Evolutionary conservation across 64 coral and sea anemone species (phyloP).

Genomic region (Montipora cactus): DNA sequence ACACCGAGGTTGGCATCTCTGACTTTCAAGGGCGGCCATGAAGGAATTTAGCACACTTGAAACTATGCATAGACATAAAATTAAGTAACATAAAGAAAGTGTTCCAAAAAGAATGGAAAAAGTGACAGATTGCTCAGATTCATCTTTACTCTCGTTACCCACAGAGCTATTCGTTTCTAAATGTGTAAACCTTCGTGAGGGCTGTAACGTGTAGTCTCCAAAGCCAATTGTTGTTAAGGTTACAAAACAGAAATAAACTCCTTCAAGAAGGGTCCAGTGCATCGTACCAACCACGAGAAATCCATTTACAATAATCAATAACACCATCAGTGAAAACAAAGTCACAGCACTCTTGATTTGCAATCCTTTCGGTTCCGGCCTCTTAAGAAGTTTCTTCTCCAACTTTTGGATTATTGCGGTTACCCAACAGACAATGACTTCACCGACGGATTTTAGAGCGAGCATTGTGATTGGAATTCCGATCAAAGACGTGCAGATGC

Average conservation of each 20-base stretch:
- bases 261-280: conserved; percentile 1
- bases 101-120: neutral
- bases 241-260: conserved; percentile 65
- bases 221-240: conserved; percentile 68
- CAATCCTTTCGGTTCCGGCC: neutral
- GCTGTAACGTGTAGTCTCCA: conserved; percentile 43
- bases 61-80: conserved; percentile 53
- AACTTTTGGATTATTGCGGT: conserved; percentile 16
- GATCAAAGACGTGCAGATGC: neutral
- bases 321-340: conserved; percentile 18
- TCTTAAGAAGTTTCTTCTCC: conserved; percentile 42
- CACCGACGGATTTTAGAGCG: conserved; percentile 20
- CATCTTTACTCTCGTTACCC: too few relatives aligned
- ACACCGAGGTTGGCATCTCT: conserved; percentile 5
- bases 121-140: too few relatives aligned
- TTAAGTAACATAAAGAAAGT: too few relatives aligned
- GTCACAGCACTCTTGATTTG: conserved; percentile 45
- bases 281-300: neutral
- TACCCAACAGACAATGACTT: conserved; percentile 18
- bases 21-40: conserved; percentile 22
- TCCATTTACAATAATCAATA: neutral
- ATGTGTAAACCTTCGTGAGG: neutral
- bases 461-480: conserved; percentile 41
- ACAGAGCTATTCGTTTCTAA: neutral
- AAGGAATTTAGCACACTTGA: conserved; percentile 71